These are phyloP conservation scores for Tupiocoris notatus DNA, from an alignment of 2,888 invertebrate genomes.

Conservation along the genomic window DNA sequence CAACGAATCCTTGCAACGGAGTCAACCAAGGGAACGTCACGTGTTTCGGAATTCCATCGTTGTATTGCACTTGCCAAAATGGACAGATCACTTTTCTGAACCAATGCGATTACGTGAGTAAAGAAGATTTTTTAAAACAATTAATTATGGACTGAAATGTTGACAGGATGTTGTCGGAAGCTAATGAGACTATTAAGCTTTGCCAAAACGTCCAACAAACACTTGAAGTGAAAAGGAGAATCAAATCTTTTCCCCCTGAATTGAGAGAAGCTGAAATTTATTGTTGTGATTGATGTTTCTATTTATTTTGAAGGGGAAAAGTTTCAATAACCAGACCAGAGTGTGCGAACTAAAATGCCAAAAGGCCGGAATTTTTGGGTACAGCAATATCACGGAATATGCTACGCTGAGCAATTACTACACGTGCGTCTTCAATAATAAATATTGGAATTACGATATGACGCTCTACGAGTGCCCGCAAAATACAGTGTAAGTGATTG, in stretches of 20 bases:
- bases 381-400: neutral
- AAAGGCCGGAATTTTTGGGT: neutral
- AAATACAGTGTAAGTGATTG: neutral
- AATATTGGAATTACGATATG: neutral
- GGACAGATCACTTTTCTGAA: neutral
- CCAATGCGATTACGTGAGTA: conserved; percentile 8
- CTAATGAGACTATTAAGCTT: too few species aligned
- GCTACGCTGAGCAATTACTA: neutral
- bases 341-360: neutral
- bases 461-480: neutral
- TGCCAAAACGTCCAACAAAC: too few species aligned
- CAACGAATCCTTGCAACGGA: neutral
- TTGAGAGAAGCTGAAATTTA: too few species aligned
- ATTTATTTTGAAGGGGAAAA: neutral
- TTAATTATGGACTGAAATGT: too few species aligned
- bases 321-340: neutral
- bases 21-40: neutral
- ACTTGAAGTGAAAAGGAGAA: too few species aligned
- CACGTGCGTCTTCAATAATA: neutral
- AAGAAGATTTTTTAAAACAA: neutral
- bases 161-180: too few species aligned
- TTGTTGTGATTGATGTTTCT: too few species aligned
- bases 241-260: too few species aligned
- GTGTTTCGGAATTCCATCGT: neutral
- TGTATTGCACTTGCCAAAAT: neutral